These are phyloP conservation scores for Lepidurus packardi DNA, from an alignment of 1,140 invertebrate species.

Conservation along the genomic window DNA sequence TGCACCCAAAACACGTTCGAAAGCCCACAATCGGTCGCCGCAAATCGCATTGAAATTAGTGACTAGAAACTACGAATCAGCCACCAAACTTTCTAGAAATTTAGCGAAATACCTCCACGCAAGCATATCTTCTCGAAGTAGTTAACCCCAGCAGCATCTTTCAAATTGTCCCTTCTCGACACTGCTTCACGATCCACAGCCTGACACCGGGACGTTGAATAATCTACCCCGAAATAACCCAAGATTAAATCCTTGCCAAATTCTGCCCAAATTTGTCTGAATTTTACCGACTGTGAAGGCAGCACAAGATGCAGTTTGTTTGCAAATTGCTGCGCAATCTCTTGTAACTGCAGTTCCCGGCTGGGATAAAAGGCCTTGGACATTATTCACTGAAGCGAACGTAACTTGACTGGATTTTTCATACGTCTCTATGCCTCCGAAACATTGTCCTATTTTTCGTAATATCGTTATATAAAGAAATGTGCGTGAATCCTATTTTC, in stretches of 20 bases:
- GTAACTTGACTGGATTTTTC: conserved; percentile 47
- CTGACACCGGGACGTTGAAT: conserved; percentile 45
- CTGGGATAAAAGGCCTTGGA: conserved; percentile 46
- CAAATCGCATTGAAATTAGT: conserved; percentile 47
- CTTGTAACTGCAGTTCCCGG: conserved; percentile 47
- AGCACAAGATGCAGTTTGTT: conserved; percentile 45
- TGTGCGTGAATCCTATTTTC: neutral
- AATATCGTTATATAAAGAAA: neutral
- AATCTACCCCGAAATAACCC: conserved; percentile 42
- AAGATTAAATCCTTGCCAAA: neutral
- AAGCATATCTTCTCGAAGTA: conserved; percentile 50
- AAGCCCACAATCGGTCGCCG: conserved; percentile 50
- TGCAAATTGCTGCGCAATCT: conserved; percentile 49
- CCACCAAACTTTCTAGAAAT: neutral
- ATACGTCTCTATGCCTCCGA: conserved; percentile 49
- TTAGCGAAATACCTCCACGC: conserved; percentile 42
- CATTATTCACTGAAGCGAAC: conserved; percentile 40
- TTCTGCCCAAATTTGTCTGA: neutral
- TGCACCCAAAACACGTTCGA: conserved; percentile 49
- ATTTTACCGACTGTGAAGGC: conserved; percentile 46
- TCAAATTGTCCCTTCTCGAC: conserved; percentile 42
- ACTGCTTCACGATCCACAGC: conserved; percentile 44
- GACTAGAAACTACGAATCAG: conserved; percentile 37
- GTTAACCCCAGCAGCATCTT: conserved; percentile 44
- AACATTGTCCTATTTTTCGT: conserved; percentile 44